A percentile compares a stretch with the other conserved stretches of the same genome.
Evolutionary conservation across 2,797 vertebrate species (phyloP).

Genomic region (Lepus oiostolus): DNA sequence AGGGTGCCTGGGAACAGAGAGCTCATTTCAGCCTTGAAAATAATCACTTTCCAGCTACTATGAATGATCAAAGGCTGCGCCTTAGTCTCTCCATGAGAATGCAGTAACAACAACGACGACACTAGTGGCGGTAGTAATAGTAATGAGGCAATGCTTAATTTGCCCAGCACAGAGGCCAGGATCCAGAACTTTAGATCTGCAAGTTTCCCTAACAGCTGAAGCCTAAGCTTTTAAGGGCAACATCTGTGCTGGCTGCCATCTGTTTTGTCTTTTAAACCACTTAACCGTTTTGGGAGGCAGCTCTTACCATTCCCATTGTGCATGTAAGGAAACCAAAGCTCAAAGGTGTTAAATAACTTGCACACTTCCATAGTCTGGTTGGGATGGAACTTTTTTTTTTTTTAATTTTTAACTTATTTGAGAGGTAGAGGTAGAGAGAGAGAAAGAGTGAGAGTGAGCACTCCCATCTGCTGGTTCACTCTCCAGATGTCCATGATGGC

Average conservation of each 20-base stretch:
- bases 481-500: too few species aligned
- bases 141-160: rapidly evolving
- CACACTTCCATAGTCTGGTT: background rate
- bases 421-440: too few species aligned
- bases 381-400: background rate
- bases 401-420: too few species aligned
- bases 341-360: background rate
- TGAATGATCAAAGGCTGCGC: background rate
- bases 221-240: background rate
- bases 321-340: background rate
- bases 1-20: background rate
- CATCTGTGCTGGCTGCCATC: background rate
- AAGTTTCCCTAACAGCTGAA: background rate
- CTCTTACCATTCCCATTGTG: background rate
- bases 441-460: too few species aligned
- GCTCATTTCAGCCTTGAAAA: background rate
- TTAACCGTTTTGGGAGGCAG: background rate
- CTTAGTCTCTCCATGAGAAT: background rate
- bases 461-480: too few species aligned
- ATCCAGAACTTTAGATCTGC: background rate
- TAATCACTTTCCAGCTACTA: background rate
- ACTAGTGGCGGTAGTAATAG: rapidly evolving
- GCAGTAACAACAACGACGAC: background rate
- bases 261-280: background rate
- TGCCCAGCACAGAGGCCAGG: background rate